Base-by-base conservation (phyloP, 92 coral and sea anemone genomes). In the Palythoa grandiflora region DNA sequence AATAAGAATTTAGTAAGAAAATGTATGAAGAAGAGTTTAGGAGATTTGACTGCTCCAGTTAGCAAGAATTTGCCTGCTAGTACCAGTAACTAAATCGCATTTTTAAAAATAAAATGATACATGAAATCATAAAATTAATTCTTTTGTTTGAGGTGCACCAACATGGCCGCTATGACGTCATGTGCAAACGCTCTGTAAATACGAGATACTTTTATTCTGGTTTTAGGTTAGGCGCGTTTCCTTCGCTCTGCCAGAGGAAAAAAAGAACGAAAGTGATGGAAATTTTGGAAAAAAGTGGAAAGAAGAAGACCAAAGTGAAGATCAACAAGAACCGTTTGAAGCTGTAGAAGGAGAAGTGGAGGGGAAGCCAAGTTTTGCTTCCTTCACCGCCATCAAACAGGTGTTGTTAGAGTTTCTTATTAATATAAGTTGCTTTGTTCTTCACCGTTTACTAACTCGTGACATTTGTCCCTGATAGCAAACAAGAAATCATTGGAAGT, bases 221-320 rank as follows among this genome's bases (percentile, higher is more conserved):
- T 12, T 35, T 16, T 51, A 97, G 99, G 89, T 94, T 37, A 88
- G 99, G 38, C 97, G 95, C 83, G 99, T 97, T 57, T 97, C 99
- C 55, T 97, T 97, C 44, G 99, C 99, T 36, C 92, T 93, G 68
- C 99, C 99, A 7, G 92, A 88, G 11, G 92, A 94, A 84, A 86
- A 86, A 52, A 89, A 90, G 51, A 79, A 71, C 55, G 94, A 93
- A 60, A 90, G 78, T 80, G 85, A 88, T 21, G 91, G 83, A 83
- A 72, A 53, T 3, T 89, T 66, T 28, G 54, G 39, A 55, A 88
- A 87, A 44, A 83, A 84, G 40, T 44, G 85, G 9, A 75, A 86
- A 16, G 96, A 92, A 60, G 88, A 85, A 15, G 53, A 48, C 50
- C 36, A 78, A 15, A 66, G 28, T 71, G 84, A 85, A 68, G 52